Conservation (phyloP, 2,113 vertebrate species). For the Gorsachius goisagi region DNA sequence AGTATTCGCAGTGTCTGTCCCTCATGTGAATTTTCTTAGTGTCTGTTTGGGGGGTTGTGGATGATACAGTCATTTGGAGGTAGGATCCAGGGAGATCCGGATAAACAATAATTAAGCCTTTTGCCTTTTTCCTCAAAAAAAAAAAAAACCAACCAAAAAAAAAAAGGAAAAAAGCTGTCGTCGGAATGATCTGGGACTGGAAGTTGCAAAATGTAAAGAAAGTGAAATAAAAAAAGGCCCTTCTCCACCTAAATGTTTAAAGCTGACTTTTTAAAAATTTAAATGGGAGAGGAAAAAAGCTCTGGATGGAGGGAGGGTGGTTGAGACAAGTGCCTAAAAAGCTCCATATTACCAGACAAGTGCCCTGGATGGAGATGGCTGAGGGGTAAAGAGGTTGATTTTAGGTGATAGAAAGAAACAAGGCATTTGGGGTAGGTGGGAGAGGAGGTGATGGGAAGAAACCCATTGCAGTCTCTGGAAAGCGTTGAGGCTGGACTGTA, state of each 20-base stretch:
- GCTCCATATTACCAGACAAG: accelerated
- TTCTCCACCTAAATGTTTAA: neutral
- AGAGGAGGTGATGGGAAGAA: neutral
- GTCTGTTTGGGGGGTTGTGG: neutral
- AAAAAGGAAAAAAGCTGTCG: too few relatives aligned
- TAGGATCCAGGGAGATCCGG: neutral
- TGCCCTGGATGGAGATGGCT: neutral
- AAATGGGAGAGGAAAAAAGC: neutral
- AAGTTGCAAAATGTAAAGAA: neutral
- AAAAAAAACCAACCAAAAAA: too few relatives aligned
- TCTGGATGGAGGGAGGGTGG: neutral
- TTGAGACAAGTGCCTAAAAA: neutral
- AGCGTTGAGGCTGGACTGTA: neutral
- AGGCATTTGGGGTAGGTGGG: neutral
- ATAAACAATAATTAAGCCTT: neutral
- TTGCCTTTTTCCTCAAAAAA: neutral
- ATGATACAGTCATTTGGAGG: neutral
- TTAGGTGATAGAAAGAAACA: neutral
- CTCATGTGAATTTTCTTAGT: neutral
- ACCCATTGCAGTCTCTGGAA: neutral
- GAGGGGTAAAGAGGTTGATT: neutral
- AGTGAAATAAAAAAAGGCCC: neutral
- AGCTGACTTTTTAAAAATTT: neutral
- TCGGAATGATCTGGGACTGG: neutral
- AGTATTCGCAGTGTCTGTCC: neutral